These are phyloP conservation scores for Vulpes lagopus DNA, from an alignment of 2,113 vertebrate genomes.

Conservation along the genomic window DNA sequence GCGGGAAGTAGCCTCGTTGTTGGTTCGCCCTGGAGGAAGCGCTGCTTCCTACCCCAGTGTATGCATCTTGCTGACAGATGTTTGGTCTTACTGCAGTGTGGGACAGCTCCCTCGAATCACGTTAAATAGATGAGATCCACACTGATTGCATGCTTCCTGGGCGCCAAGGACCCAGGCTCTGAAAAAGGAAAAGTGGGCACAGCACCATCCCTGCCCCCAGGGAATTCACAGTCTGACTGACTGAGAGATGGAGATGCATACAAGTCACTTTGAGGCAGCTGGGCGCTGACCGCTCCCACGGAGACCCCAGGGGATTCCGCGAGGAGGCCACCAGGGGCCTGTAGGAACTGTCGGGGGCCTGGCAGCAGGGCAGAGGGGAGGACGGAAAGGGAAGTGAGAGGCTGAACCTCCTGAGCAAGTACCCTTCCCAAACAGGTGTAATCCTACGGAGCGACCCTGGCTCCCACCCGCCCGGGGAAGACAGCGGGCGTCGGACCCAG, in stretches of 20 bases:
- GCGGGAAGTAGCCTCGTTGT: not conserved
- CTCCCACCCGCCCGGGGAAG: too few relatives aligned
- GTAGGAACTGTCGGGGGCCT: not conserved
- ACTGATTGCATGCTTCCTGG: not conserved
- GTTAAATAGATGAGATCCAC: not conserved
- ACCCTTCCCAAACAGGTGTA: not conserved
- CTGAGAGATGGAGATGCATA: not conserved
- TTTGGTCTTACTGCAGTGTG: not conserved
- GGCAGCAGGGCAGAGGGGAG: not conserved
- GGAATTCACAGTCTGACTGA: not conserved
- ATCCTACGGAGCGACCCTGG: not conserved
- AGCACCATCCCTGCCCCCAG: not conserved
- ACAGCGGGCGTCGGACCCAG: fast-evolving
- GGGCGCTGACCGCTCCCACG: not conserved
- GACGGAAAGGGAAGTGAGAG: not conserved
- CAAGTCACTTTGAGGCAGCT: not conserved
- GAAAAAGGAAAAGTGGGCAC: not conserved
- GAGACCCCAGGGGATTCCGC: not conserved
- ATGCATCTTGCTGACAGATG: not conserved
- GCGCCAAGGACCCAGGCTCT: not conserved
- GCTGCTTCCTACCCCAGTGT: not conserved
- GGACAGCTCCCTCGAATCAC: not conserved
- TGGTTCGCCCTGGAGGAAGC: not conserved
- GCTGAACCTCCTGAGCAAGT: too few relatives aligned
- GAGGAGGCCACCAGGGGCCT: not conserved